phyloP scores from a whole-genome alignment of 1,140 invertebrate species.

The Polyergus mexicanus region DNA sequence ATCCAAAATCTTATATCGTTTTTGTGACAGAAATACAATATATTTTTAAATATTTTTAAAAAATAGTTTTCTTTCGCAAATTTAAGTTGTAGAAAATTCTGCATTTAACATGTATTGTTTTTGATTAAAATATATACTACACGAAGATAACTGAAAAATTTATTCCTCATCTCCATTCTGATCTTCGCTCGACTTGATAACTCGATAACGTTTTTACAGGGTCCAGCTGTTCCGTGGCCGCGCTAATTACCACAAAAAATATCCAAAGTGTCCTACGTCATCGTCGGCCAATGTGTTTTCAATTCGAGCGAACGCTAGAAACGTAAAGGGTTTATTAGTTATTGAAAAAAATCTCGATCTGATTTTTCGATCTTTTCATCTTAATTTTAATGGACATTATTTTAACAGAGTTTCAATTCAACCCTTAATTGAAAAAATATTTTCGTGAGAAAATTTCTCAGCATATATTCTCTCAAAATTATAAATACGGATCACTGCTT shows the following conservation, averaged over 20 bases:
- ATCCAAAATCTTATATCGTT: neutral
- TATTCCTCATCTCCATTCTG: neutral
- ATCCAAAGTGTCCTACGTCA: neutral
- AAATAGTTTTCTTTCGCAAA: neutral
- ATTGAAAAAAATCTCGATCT: constrained; percentile 5
- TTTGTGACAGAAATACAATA: constrained; percentile 12
- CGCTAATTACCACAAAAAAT: constrained; percentile 51
- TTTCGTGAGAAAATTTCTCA: neutral
- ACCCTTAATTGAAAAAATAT: neutral
- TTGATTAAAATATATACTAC: neutral
- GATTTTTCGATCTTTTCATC: neutral
- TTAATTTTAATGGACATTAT: constrained; percentile 13
- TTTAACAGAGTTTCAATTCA: neutral
- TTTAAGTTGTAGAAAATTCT: neutral
- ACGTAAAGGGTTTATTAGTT: constrained; percentile 4
- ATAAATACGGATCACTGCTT: neutral
- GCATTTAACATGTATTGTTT: neutral
- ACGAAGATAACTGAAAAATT: neutral
- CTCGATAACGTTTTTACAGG: constrained; percentile 46
- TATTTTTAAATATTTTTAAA: neutral
- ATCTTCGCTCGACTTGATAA: no score
- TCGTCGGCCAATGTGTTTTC: neutral
- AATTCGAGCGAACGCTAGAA: neutral
- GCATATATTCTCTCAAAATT: neutral
- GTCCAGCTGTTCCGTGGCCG: constrained; percentile 41